These are phyloP conservation scores for Panagrolaimus sp. DNA, from an alignment of 1,140 invertebrate species.

Conservation along the genomic window DNA sequence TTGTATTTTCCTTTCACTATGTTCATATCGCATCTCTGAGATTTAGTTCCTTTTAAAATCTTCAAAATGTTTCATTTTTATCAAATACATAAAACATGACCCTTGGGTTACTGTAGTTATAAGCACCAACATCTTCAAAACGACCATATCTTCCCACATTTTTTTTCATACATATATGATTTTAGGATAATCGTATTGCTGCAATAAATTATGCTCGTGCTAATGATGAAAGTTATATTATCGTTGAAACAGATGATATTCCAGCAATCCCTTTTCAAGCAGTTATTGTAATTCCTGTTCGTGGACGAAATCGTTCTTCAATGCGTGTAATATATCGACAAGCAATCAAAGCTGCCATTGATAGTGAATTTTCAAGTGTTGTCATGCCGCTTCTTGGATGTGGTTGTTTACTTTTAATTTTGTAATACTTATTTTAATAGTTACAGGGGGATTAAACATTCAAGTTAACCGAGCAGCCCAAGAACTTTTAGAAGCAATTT, in stretches of 20 bases:
- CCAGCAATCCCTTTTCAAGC: not conserved
- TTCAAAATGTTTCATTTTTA: too few species aligned
- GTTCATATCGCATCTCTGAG: too few species aligned
- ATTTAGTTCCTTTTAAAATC: too few species aligned
- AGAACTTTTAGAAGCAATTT: not conserved
- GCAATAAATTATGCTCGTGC: too few species aligned
- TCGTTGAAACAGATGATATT: not conserved
- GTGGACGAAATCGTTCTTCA: not conserved
- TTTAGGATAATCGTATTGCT: too few species aligned
- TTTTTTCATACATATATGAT: too few species aligned
- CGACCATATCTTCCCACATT: too few species aligned
- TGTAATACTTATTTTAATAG: not conserved
- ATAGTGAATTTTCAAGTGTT: not conserved
- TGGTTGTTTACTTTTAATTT: not conserved
- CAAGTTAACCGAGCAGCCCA: not conserved
- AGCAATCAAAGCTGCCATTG: not conserved
- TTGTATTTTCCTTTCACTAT: too few species aligned
- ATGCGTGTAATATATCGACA: constrained; percentile 8
- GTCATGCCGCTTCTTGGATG: constrained; percentile 13
- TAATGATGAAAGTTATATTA: not conserved
- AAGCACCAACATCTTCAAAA: too few species aligned
- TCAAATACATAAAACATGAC: too few species aligned
- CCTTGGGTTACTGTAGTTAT: too few species aligned
- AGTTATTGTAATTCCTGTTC: constrained; percentile 1
- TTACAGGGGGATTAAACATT: constrained; percentile 3